phyloP scores from a whole-genome alignment of 1,140 invertebrate genomes.

The Solenopsis fugax region DNA sequence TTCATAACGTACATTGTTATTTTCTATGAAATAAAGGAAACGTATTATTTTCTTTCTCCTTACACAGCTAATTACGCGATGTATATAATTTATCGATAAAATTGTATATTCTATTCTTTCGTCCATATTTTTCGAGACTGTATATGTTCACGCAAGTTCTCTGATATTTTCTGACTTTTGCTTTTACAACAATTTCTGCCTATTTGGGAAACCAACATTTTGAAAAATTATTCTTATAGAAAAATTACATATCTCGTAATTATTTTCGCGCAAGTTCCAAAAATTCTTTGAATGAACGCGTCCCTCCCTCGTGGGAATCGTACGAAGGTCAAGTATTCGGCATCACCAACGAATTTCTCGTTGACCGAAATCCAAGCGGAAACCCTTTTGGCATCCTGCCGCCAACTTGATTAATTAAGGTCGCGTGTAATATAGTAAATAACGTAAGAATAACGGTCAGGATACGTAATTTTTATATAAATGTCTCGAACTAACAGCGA shows the following conservation, averaged over 20 bases:
- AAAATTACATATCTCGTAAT: background rate
- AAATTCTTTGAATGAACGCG: background rate
- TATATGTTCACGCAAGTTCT: background rate
- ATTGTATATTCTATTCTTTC: background rate
- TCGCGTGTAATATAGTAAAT: slow-evolving; percentile 24
- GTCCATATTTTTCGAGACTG: background rate
- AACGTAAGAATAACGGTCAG: background rate
- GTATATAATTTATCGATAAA: background rate
- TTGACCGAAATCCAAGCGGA: slow-evolving; percentile 69
- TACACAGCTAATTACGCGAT: background rate
- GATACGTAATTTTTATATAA: slow-evolving; percentile 13
- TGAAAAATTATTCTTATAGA: background rate
- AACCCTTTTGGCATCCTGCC: slow-evolving; percentile 74
- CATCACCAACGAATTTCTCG: slow-evolving; percentile 57
- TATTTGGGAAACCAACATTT: too few species aligned
- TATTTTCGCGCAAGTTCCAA: background rate
- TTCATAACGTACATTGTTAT: slow-evolving; percentile 22
- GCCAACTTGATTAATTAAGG: slow-evolving; percentile 78
- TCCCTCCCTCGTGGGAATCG: background rate
- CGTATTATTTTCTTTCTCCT: background rate
- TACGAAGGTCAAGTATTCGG: background rate
- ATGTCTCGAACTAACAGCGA: background rate
- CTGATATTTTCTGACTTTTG: background rate
- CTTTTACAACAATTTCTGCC: background rate
- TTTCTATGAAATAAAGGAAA: background rate